phyloP scores from a whole-genome alignment of 1,140 invertebrate species.

The Bombus breviceps region DNA sequence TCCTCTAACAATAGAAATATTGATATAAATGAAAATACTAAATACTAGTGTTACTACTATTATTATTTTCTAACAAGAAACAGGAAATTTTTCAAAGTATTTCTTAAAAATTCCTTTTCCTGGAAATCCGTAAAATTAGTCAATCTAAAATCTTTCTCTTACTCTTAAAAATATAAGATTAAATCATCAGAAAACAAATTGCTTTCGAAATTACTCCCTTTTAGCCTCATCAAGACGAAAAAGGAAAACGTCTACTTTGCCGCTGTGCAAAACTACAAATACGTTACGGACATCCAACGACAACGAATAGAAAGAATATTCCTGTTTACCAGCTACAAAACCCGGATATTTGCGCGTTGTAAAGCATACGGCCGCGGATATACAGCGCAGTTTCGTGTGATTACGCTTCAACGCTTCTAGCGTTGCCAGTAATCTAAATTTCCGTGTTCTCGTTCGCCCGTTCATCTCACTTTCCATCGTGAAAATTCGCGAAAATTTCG shows the following conservation, averaged over 20 bases:
- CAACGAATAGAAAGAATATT: too few relatives aligned
- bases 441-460: slow-evolving; percentile 21
- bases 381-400: background rate
- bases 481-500: background rate
- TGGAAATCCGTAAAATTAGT: too few relatives aligned
- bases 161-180: background rate
- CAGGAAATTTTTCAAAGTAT: background rate
- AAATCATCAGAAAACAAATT: background rate
- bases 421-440: slow-evolving; percentile 5
- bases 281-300: background rate
- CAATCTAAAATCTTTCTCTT: too few relatives aligned
- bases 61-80: background rate
- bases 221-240: background rate
- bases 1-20: too few relatives aligned
- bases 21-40: too few relatives aligned
- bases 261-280: background rate
- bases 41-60: background rate
- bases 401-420: slow-evolving; percentile 8
- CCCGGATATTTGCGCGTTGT: slow-evolving; percentile 2
- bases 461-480: background rate
- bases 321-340: background rate
- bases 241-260: background rate
- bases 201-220: background rate
- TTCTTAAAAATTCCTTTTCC: background rate
- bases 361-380: background rate